Evolutionary conservation across 1,140 invertebrate genomes (phyloP).

Genomic region (Rhopalosiphum padi): DNA sequence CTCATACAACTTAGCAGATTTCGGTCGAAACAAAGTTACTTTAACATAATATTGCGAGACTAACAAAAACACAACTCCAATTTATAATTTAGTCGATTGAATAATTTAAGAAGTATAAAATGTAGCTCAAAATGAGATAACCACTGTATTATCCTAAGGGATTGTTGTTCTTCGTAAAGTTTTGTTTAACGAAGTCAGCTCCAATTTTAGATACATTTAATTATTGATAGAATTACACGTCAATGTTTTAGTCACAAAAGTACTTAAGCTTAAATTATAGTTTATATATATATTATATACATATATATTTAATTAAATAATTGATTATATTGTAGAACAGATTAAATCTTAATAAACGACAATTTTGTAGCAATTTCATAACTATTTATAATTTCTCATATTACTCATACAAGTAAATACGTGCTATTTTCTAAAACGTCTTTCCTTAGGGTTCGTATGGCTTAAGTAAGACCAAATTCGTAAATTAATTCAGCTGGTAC

Average conservation of each 20-base stretch:
- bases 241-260: not conserved
- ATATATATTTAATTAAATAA: not conserved
- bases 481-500: too few relatives aligned
- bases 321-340: not conserved
- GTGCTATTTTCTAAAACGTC: too few relatives aligned
- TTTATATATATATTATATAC: too few relatives aligned
- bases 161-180: not conserved
- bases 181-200: not conserved
- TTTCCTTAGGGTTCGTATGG: too few relatives aligned
- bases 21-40: not conserved
- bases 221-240: not conserved
- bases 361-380: too few relatives aligned
- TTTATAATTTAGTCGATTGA: constrained; percentile 13
- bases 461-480: too few relatives aligned
- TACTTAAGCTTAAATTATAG: not conserved
- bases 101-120: constrained; percentile 28
- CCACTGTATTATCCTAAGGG: not conserved
- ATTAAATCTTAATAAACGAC: not conserved
- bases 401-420: too few relatives aligned
- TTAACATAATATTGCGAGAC: not conserved
- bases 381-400: too few relatives aligned
- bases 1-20: not conserved
- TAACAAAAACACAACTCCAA: not conserved
- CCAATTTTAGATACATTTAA: not conserved
- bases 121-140: not conserved